Evolutionary conservation across 2,888 invertebrate genomes (phyloP), one percentile per base, ranked within the genome.

Genomic region (Tribolium freemani): DNA sequence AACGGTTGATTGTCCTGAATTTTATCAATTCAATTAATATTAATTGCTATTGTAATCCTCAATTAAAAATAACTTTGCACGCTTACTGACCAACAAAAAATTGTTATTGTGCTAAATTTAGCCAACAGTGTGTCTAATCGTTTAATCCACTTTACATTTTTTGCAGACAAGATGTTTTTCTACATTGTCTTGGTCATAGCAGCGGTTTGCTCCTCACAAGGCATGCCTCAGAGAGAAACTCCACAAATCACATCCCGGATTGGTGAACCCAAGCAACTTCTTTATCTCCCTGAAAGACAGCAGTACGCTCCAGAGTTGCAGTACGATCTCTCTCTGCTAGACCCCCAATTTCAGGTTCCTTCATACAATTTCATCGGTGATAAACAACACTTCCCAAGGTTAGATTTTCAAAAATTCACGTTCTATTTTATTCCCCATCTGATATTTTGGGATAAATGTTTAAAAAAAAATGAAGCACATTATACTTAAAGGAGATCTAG

Each of bases 331-430:
- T 30, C 58, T 16, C 9, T 76, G 3, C 56, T 71, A 4, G 77
- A 80, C 21, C 80, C 78, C 1, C 79, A 80, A 46, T 79, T 77
- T 13, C 78, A 79, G 46, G 73, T 75, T 45, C 50, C 60, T 53
- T 6, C 75, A 74, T 66, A 77, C 26, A 69, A 60, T 64, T 78
- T 70, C 38, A 58, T 60, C 16, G 60, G 44, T 1, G 70, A 71
- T 8, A 72, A 77, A 46, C 77, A 78, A 66, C 56, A 11, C 11
- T 77, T 73, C 51, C 79, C 79, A 5, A 77, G 79, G 79, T n/a
- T n/a, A n/a, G n/a, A 21, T 21, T 21, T 21, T 21, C 21, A 21
- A 21, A 5, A 9, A 21, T 13, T 46, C 46, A 46, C 31, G 31
- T 38, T 38, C 5, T 38, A 9, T 38, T 38, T 38, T n/a, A n/a